These are phyloP conservation scores for Micrastur ruficollis DNA, from an alignment of 2,797 vertebrate genomes.

Conservation along the genomic window DNA sequence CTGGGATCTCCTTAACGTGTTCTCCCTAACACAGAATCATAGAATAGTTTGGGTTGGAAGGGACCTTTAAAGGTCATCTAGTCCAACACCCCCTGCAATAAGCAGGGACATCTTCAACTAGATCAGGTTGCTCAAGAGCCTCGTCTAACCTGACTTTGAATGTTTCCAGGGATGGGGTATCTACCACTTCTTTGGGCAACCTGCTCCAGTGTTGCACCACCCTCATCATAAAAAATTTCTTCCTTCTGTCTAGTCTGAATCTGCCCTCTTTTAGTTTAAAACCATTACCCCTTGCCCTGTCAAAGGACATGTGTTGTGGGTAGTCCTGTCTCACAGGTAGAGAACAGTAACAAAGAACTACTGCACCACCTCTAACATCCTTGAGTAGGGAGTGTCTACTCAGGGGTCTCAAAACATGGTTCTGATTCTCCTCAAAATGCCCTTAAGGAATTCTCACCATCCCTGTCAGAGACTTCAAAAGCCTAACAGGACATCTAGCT, in stretches of 20 bases:
- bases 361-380: background rate
- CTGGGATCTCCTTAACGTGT: rapidly evolving
- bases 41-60: background rate
- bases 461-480: background rate
- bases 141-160: background rate
- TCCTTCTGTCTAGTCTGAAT: background rate
- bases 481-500: background rate
- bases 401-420: background rate
- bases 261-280: background rate
- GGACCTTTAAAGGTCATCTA: background rate
- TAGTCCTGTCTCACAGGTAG: background rate
- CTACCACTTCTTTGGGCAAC: background rate
- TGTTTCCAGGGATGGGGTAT: background rate
- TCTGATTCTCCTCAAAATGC: background rate
- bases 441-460: background rate
- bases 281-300: background rate
- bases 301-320: background rate
- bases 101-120: background rate
- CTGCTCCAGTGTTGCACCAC: background rate
- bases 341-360: background rate
- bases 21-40: background rate
- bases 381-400: background rate
- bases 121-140: background rate
- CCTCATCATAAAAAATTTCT: background rate
- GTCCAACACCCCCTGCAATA: background rate